Evolutionary conservation across 2,888 invertebrate genomes (phyloP), one percentile per base, ranked within the genome.

Genomic region (Mylabris sibirica): DNA sequence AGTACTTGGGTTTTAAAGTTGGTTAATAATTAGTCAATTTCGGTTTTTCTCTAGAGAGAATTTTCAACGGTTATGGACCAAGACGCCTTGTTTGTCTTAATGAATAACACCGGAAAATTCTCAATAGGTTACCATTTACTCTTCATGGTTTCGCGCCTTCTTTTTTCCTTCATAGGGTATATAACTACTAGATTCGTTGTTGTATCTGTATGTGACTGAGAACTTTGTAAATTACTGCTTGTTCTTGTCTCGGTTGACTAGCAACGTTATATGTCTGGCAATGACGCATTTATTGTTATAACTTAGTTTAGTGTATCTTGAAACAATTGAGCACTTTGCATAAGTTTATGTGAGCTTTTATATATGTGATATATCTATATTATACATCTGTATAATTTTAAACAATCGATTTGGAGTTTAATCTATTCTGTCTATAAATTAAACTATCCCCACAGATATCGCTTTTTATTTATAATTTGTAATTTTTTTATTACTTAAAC

Each of bases 231-330:
- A 69, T 63, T 65, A 61, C 66, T 65, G 60, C 66, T 66, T 63
- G 63, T 64, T 59, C 66, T 66, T 69, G 63, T 66, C 66, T 63
- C 66, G 63, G 64, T 66, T 65, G 66, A 66, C 59, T 59, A 12
- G 57, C 12, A 61, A 59, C 59, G 63, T 69, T 60, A 64, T 61
- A 64, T 8, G 17, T 69, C 66, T 69, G 69, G 22, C 44, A 62
- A 44, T 69, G 69, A 69, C 69, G 69, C 62, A 67, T 69, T 69
- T 69, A 69, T 69, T 66, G 69, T 69, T 66, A 62, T 53, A 66
- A 69, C 49, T 66, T 67, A 38, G 69, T 64, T 66, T 66, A 69
- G 49, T 66, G 59, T 64, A 59, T 64, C 60, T 64, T 59, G 66
- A 69, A 69, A 67, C 61, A 69, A 65, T 69, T 65, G 59, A 17